Evolutionary conservation across 2,797 vertebrate genomes (phyloP), one percentile per base, ranked within the genome.

Genomic region (Sebastes cheni): DNA sequence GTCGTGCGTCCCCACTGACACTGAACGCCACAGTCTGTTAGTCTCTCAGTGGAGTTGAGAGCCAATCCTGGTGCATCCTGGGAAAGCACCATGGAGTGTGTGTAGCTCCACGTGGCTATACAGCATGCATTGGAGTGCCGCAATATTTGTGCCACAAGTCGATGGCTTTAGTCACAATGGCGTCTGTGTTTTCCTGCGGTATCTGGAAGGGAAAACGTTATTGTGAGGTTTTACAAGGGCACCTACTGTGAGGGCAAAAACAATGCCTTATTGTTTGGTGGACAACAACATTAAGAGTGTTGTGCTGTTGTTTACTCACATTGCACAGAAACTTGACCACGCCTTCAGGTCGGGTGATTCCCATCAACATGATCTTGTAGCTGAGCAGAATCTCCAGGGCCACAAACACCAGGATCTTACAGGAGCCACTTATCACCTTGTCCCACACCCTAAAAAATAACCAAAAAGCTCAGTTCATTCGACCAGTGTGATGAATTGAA

Each of bases 341-440:
- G 50, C 94, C 97, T 42, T 98, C 97, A 4, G 97, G 92, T 30
- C 92, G 96, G 92, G 69, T 97, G 89, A 97, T 92, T 6, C 96
- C 96, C 95, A 97, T 95, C 81, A 99, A 91, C 83, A 97, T 95
- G 91, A 98, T 97, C 94, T 99, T 99, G 92, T 98, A 98, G 83
- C 96, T 99, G 83, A 99, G 91, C 77, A 99, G 88, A 87, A 99
- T 99, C 93, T 99, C 99, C 92, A 99, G 73, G 39, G 98, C 98
- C 70, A 99, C 97, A 69, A 99, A 99, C 73, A 98, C 97, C 9
- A 99, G 94, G 91, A 99, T 98, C 94, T 99, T 99, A 94, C 98
- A 99, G 82, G 98, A 99, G 75, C 99, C 99, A 36, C 98, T 99
- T 83, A 99, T 96, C 84, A 99, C 96, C 91, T 99, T 99, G 94